Evolutionary conservation across 2,113 vertebrate species (phyloP), one percentile per base, ranked within the genome.

Genomic region (Muntiacus muntjak): DNA sequence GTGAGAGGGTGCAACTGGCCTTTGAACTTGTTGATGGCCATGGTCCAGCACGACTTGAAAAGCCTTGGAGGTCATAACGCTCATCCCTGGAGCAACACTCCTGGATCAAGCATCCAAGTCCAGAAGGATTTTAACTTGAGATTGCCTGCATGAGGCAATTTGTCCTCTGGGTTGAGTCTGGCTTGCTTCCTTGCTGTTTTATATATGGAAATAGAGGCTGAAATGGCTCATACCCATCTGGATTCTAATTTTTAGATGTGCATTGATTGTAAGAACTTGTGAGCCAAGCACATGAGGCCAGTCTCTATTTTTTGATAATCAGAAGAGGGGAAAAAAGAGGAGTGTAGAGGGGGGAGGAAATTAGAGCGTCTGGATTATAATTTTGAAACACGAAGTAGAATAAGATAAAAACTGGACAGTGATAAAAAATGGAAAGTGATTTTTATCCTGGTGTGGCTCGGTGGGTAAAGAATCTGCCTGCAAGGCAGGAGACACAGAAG

Each of bases 1-100:
- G 1, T 26, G 55, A 4, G 10, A 21, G 52, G 64, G 30, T 28
- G 0, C 0, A 5, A 40, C 54, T 14, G 36, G 21, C 12, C 47
- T 54, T 4, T 64, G 67, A 7, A 5, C 43, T 30, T 30, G 0
- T 3, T 11, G 11, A 19, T 1, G 4, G 60, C 60, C 10, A 0
- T 1, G 9, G 10, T 47, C 14, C 50, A 1, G 11, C 10, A 12
- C 1, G 0, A 0, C 28, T 50, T 1, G 25, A 43, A 74, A 15
- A 67, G 64, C 19, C 54, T 30, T 50, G 55, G 36, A 84, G 45
- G 7, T 19, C 64, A 7, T 30, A 21, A 43, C 0, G 76, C 5
- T 26, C 2, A 1, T 36, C 84, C 17, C 1, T 10, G n/a, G 50
- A 47, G 43, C 43, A n/a, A 11, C 5, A 25, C 8, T 13, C 12